Evolutionary conservation across 2,797 vertebrate genomes (phyloP), one percentile per base, ranked within the genome.

Genomic region (Sebastolobus altivelis): DNA sequence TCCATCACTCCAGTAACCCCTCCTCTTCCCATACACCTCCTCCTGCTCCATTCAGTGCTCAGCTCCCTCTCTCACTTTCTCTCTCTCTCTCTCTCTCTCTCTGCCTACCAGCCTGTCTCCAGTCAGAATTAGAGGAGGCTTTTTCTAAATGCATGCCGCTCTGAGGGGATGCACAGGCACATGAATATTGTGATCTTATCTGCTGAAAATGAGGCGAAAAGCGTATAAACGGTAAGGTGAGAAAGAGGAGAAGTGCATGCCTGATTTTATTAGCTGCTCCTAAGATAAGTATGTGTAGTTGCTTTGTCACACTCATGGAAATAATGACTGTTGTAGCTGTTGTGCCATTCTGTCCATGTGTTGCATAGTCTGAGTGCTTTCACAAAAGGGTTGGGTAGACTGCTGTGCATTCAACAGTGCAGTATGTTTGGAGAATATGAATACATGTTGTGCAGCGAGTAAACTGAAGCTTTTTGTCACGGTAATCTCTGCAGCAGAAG

Each of bases 121-220:
- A 90, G 93, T 92, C 92, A 93, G 90, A 89, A 91, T 89, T 89
- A 87, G 87, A 86, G 72, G 83, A 92, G 90, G 84, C 92, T 90
- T 93, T 90, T 89, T 87, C 88, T 89, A 84, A 94, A 93, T 88
- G 93, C 93, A 91, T 79, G 86, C 84, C 40, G 88, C 88, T 94
- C 85, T 80, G 86, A 94, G 82, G 88, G 88, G 89, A 91, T 75
- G 90, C 88, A 91, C 86, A 92, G 87, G 59, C 88, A 88, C 88
- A 88, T 92, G 93, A 89, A 90, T 89, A 75, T 79, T 86, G 86
- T 92, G 91, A 92, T 92, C 84, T 77, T 90, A 92, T 91, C 92
- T 81, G 75, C 90, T 89, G 89, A 95, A 93, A 91, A 96, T 96
- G 95, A 95, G 84, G 90, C 91, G 85, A 85, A 95, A 95, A 92